Conservation (phyloP, 2,888 invertebrate species). For the Nebria brevicollis region DNA sequence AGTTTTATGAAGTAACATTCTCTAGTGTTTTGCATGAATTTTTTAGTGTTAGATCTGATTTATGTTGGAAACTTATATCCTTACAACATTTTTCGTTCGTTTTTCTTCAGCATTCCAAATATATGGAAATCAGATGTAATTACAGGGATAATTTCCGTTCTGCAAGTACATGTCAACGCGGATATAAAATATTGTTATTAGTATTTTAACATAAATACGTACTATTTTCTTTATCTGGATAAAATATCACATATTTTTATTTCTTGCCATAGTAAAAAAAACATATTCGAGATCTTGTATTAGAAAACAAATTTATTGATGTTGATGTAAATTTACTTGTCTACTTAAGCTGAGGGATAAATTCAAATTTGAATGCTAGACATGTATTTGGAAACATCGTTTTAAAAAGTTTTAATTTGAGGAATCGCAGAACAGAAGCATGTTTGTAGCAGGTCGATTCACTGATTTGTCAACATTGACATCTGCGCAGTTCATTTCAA, state of each 20-base stretch:
- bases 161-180: neutral
- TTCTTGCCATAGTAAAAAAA: too few relatives aligned
- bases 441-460: neutral
- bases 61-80: neutral
- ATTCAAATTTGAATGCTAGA: neutral
- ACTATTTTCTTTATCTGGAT: neutral
- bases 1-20: neutral
- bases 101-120: neutral
- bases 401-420: neutral
- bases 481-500: slow-evolving; percentile 1
- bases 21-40: neutral
- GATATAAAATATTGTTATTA: neutral
- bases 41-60: neutral
- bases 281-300: too few relatives aligned
- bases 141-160: neutral
- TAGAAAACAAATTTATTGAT: too few relatives aligned
- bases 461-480: neutral
- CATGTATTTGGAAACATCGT: neutral
- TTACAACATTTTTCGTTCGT: neutral
- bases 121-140: neutral
- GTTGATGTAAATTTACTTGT: too few relatives aligned
- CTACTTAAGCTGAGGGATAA: too few relatives aligned
- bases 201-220: neutral
- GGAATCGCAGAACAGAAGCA: neutral
- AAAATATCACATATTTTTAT: too few relatives aligned